phyloP scores from a whole-genome alignment of 1,140 invertebrate species.

The Nomia melanderi region DNA sequence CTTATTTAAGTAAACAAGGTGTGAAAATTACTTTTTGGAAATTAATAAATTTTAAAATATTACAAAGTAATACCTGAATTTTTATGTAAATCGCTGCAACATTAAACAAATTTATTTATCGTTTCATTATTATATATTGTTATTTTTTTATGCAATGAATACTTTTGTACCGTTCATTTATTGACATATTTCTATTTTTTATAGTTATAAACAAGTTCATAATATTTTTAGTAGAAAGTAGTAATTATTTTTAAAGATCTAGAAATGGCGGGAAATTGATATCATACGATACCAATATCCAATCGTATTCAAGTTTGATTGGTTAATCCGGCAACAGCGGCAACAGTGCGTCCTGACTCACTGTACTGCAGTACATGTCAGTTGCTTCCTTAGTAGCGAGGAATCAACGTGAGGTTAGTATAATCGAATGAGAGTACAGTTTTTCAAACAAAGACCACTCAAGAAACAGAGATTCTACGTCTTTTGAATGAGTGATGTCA shows the following conservation, averaged over 20 bases:
- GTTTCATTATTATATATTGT: too few relatives aligned
- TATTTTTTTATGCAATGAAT: too few relatives aligned
- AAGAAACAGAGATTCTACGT: not conserved
- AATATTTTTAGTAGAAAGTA: not conserved
- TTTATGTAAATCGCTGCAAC: too few relatives aligned
- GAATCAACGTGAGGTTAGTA: too few relatives aligned
- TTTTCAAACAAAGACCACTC: slow-evolving; percentile 46
- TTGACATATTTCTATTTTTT: too few relatives aligned
- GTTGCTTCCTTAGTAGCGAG: not conserved
- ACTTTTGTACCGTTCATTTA: too few relatives aligned
- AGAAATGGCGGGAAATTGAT: not conserved
- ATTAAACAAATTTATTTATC: not conserved
- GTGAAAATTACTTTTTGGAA: too few relatives aligned
- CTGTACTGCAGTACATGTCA: not conserved
- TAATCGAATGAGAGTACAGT: not conserved
- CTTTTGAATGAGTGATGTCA: not conserved
- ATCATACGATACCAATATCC: not conserved
- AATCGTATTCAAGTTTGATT: not conserved
- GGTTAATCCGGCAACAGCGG: slow-evolving; percentile 33
- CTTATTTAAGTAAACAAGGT: too few relatives aligned
- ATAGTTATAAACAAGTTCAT: too few relatives aligned
- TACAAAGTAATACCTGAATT: too few relatives aligned
- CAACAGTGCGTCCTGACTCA: slow-evolving; percentile 17
- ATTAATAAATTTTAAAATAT: too few relatives aligned
- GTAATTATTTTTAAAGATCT: not conserved